phyloP scores from a whole-genome alignment of 2,113 vertebrate species.

The Grallaria varia region DNA sequence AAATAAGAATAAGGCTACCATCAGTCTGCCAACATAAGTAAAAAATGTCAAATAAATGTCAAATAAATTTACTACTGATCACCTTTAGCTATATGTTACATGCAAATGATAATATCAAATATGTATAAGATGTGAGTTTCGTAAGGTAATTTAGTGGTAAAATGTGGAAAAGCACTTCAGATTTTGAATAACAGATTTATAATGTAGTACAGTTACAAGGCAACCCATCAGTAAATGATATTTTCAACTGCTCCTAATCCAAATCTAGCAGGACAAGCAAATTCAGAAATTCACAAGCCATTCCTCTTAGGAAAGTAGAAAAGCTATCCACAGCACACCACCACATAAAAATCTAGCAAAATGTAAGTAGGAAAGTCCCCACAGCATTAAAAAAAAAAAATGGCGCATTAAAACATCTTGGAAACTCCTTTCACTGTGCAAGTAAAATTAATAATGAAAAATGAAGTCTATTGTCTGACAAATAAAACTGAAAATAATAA shows the following conservation, averaged over 20 bases:
- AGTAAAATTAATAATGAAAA: not conserved
- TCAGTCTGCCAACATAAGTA: not conserved
- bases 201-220: not conserved
- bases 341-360: not conserved
- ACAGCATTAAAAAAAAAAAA: not conserved
- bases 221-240: not conserved
- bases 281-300: not conserved
- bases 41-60: not conserved
- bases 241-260: not conserved
- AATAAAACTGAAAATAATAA: not conserved
- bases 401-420: not conserved
- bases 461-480: not conserved
- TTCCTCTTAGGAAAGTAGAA: not conserved
- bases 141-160: not conserved
- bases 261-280: not conserved
- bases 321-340: not conserved
- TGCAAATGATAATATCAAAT: not conserved
- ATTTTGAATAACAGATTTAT: not conserved
- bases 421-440: not conserved
- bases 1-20: not conserved
- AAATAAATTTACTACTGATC: not conserved
- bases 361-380: accelerated
- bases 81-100: not conserved
- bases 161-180: not conserved
- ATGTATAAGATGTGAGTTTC: not conserved